Evolutionary conservation across 2,888 invertebrate genomes (phyloP).

Genomic region (Fissipunctia ypsillon): DNA sequence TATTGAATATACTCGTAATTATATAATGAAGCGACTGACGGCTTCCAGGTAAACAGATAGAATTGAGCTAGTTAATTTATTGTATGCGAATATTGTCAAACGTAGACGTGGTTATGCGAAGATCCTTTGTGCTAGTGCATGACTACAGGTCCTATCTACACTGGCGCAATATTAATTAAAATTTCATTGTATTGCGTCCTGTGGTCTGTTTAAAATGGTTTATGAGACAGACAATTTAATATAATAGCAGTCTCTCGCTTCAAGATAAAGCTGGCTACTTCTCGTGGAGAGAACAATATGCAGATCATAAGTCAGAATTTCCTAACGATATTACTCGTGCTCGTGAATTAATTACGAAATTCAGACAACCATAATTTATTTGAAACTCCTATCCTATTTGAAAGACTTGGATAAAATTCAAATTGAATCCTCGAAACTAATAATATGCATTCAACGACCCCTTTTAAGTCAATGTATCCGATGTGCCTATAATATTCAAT

Average conservation of each 20-base stretch:
- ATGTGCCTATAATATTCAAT: constrained; percentile 42
- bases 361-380: neutral
- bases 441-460: constrained; percentile 25
- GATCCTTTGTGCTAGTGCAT: neutral
- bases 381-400: neutral
- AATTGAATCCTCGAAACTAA: constrained; percentile 1
- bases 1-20: no score
- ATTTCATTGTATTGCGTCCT: neutral
- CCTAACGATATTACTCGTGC: neutral
- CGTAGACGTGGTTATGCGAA: neutral
- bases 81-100: neutral
- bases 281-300: neutral
- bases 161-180: neutral
- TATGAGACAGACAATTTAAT: neutral
- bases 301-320: neutral
- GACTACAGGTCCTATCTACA: neutral
- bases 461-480: constrained; percentile 35
- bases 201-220: neutral
- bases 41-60: neutral
- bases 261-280: neutral
- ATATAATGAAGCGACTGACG: no score
- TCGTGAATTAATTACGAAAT: neutral
- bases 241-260: neutral
- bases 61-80: neutral
- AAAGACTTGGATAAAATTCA: constrained; percentile 11